Base-by-base conservation (phyloP, 2,888 invertebrate species). In the Dryococelus australis region DNA sequence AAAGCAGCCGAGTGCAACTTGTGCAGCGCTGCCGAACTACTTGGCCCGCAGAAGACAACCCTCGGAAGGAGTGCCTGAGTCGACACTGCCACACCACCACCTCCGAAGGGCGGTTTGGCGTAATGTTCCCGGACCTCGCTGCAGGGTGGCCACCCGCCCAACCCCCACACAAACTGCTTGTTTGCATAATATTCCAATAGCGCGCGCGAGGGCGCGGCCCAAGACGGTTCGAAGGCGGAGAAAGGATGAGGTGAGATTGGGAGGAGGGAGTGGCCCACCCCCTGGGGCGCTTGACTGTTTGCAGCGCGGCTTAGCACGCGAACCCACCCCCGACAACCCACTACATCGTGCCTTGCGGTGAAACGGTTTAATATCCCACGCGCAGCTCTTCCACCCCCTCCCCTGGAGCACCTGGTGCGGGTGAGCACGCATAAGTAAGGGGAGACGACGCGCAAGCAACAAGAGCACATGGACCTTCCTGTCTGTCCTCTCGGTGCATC, bases 101-200 rank as follows among this genome's bases (percentile, higher is more conserved):
- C 47, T 47, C 47, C 47, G 16, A 47, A 24, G 65, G 51, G 51
- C 20, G 51, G 51, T 51, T 51, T 51, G 8, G 51, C 51, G 8
- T 51, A 51, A 51, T 51, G 51, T 20, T 51, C 51, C 51, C 51
- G 20, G 20, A 3, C 51, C 51, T 6, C 51, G 51, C 51, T 8
- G 51, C 20, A 6, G 51, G 51, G 51, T 51, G 51, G 2, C 13
- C 20, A 16, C 51, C 51, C 12, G 13, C 51, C 51, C 51, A 16
- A 51, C 51, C 2, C 51, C 2, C 51, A 20, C 51, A 51, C 51
- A 12, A 20, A 8, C 47, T 20, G 65, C 65, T 65, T 65, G 65
- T 65, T 65, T 65, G 65, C 65, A 65, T 65, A 65, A 65, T 65
- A 65, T 65, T 65, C 65, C 65, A 65, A 65, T 65, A 65, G 65